These are phyloP conservation scores for Augochlora pura DNA, from an alignment of 1,140 invertebrate genomes.

Conservation along the genomic window DNA sequence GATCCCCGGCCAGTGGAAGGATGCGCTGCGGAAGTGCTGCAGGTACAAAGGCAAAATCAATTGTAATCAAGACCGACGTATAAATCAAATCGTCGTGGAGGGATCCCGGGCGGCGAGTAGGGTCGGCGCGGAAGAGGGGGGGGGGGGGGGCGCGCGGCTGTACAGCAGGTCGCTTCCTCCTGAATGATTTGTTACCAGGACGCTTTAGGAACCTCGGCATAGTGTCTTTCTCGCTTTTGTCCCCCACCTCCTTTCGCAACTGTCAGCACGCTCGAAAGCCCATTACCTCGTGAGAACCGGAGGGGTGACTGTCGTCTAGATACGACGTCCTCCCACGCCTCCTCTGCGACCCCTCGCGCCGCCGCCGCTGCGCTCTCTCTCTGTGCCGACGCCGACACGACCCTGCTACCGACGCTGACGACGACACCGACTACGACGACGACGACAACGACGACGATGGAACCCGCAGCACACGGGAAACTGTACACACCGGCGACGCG, in stretches of 20 bases:
- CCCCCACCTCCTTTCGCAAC: slow-evolving; percentile 32
- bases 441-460: too few species aligned
- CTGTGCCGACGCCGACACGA: too few species aligned
- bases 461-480: too few species aligned
- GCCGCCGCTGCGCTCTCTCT: too few species aligned
- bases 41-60: slow-evolving; percentile 69
- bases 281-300: slow-evolving; percentile 28
- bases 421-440: too few species aligned
- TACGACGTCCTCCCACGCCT: background rate
- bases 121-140: slow-evolving; percentile 41
- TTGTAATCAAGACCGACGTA: slow-evolving; percentile 72
- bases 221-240: slow-evolving; percentile 45
- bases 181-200: slow-evolving; percentile 72
- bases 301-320: slow-evolving; percentile 33
- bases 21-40: slow-evolving; percentile 2
- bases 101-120: slow-evolving; percentile 51
- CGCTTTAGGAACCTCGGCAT: slow-evolving; percentile 55
- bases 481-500: background rate
- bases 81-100: slow-evolving; percentile 71
- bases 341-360: too few species aligned
- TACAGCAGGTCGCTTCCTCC: slow-evolving; percentile 59
- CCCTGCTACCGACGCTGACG: too few species aligned
- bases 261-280: slow-evolving; percentile 37
- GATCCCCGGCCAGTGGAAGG: background rate
- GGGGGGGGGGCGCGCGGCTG: slow-evolving; percentile 39